Base-by-base conservation (phyloP, 2,797 vertebrate species). In the Apogon talboti region DNA sequence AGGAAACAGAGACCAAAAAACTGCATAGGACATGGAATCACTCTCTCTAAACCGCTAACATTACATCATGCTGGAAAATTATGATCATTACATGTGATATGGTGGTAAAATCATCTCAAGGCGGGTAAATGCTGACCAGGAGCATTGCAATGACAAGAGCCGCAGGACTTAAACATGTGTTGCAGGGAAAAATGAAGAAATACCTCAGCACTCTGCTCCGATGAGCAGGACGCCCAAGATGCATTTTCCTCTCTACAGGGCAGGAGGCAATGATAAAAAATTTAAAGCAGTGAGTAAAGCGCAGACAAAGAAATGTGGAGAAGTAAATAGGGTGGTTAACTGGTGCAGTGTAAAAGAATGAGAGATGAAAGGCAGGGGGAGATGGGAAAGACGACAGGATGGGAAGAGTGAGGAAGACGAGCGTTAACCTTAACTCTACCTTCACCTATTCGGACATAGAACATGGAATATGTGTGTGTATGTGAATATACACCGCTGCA, bases 201-300 rank as follows among this genome's bases (percentile, higher is more conserved):
- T 6, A 30, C 21, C 12, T 55, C 47, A 30, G 52, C 15, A 15
- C 13, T n/a, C 2, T 7, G 46, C 38, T 61, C 48, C 18, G 19
- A 35, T 33, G n/a, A 56, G 24, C n/a, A 28, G 57, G 16, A 38
- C 42, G 15, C 56, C 55, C 9, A 8, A 48, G 15, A 70, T 41
- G 45, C 41, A 55, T 71, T 50, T 43, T 53, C 37, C 16, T 65
- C n/a, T 0, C 30, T 12, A 47, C 6, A 2, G 60, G 30, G 49
- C 40, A 16, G 37, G 49, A 55, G 10, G 43, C 2, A 8, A 62
- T 33, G 33, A 71, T 75, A 14, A 78, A 75, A 79, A 55, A 79
- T 79, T 65, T 52, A 64, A 71, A 76, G 43, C 11, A 3, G 14
- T 3, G 61, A 55, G n/a, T 43, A 54, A 58, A 66, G 33, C 47